Conservation (phyloP, 1,140 invertebrate genomes). For the Periplaneta americana region DNA sequence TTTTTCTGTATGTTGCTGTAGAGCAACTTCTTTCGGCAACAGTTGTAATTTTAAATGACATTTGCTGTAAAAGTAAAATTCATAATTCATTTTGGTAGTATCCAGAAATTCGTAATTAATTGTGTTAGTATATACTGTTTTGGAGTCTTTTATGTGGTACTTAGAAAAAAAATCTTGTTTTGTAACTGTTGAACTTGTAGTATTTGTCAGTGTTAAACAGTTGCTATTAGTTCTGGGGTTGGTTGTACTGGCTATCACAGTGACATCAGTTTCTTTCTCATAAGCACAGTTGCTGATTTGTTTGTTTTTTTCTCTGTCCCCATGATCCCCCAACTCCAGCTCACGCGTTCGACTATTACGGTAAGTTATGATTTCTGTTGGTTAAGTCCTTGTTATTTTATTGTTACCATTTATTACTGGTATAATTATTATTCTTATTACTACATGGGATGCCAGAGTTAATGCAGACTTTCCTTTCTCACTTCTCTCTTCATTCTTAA, state of each 20-base stretch:
- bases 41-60: too few relatives aligned
- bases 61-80: too few relatives aligned
- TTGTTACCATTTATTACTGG: neutral
- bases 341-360: constrained; percentile 97
- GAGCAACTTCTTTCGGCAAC: too few relatives aligned
- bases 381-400: constrained; percentile 26
- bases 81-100: too few relatives aligned
- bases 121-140: too few relatives aligned
- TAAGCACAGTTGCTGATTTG: constrained; percentile 40
- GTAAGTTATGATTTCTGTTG: constrained; percentile 84
- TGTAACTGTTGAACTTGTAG: neutral
- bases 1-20: too few relatives aligned
- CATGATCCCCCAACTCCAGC: constrained; percentile 58
- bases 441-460: neutral
- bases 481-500: too few relatives aligned
- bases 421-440: neutral
- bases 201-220: neutral
- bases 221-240: neutral
- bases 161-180: too few relatives aligned
- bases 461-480: neutral
- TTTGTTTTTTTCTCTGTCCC: constrained; percentile 47
- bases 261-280: neutral
- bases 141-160: too few relatives aligned
- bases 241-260: neutral
- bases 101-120: too few relatives aligned